Percentiles rank a stretch among this genome's conserved stretches.
Conservation (phyloP, 2,113 vertebrate species). For the Colinus virginianus region DNA sequence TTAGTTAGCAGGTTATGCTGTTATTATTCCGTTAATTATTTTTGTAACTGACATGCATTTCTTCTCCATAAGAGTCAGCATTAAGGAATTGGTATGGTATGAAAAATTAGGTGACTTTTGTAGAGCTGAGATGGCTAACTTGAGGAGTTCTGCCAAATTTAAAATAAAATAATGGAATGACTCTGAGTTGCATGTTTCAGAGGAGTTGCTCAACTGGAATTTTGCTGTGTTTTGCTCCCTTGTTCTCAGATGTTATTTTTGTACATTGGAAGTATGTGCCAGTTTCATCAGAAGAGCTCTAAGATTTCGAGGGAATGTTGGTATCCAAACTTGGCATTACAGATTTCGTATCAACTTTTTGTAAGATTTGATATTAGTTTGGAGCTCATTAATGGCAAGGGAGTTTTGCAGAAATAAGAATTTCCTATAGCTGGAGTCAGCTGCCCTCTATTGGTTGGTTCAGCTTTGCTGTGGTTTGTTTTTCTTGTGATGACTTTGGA, state of each 20-base stretch:
- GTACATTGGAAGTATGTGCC: neutral
- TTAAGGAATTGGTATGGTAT: neutral
- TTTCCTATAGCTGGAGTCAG: neutral
- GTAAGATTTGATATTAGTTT: neutral
- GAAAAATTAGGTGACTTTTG: neutral
- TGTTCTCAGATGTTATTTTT: neutral
- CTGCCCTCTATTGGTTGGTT: conserved; percentile 38
- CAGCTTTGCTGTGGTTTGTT: neutral
- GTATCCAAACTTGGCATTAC: fast-evolving
- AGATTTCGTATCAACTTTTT: neutral
- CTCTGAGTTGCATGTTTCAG: neutral
- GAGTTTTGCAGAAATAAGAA: neutral
- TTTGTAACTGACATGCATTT: neutral
- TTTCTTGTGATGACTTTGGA: neutral
- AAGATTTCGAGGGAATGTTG: neutral
- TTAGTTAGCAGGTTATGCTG: neutral
- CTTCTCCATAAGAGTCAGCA: neutral
- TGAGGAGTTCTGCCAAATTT: neutral
- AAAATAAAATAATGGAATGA: neutral
- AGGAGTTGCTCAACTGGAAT: neutral
- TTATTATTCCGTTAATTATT: neutral
- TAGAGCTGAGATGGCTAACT: neutral
- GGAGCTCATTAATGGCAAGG: neutral
- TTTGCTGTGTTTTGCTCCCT: neutral
- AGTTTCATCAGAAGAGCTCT: neutral